phyloP scores from a whole-genome alignment of 2,113 vertebrate genomes.

The Puffinus mauretanicus region DNA sequence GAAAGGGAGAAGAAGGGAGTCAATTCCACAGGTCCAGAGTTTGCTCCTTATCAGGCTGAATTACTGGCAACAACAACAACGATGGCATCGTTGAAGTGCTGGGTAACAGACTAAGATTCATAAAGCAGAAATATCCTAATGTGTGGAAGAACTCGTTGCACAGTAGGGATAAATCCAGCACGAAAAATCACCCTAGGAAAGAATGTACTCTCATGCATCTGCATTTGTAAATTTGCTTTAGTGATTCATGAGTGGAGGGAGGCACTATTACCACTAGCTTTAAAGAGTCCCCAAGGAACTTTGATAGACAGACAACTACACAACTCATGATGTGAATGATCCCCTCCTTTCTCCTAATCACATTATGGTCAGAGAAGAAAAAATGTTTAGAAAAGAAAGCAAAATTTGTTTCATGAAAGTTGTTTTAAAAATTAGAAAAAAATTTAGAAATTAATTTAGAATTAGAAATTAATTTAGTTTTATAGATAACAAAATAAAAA shows the following conservation, averaged over 20 bases:
- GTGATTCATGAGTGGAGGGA: neutral
- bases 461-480: neutral
- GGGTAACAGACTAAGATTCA: neutral
- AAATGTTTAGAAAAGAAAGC: neutral
- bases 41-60: neutral
- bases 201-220: neutral
- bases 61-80: neutral
- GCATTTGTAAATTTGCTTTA: neutral
- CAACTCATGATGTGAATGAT: neutral
- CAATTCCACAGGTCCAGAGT: neutral
- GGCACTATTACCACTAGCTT: neutral
- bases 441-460: neutral
- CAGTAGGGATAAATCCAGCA: neutral
- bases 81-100: accelerated
- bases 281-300: neutral
- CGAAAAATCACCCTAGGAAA: neutral
- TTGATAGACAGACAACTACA: neutral
- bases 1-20: neutral
- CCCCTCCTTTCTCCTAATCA: neutral
- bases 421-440: neutral
- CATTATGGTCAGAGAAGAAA: neutral
- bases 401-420: neutral
- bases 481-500: neutral
- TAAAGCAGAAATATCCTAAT: neutral
- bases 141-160: neutral